Conservation (phyloP, 2,113 vertebrate species). For the Tetraodon nigroviridis region DNA sequence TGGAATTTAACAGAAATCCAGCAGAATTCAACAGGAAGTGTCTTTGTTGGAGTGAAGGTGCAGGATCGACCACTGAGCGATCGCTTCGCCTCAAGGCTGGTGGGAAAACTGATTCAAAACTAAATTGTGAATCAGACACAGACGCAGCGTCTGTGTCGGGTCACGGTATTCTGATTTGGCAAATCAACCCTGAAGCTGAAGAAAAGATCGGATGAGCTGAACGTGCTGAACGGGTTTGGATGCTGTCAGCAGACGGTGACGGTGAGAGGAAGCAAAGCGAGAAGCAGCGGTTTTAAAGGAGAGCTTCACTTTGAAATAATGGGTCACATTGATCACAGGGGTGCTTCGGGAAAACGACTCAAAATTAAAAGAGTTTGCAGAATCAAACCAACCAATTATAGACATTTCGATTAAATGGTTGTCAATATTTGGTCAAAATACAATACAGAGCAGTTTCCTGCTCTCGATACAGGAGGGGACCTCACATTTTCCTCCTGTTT, state of each 20-base stretch:
- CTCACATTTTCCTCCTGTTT: conserved; percentile 41
- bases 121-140: too few species aligned
- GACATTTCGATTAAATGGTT: conserved; percentile 67
- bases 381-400: conserved; percentile 77
- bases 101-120: conserved; percentile 22
- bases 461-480: conserved; percentile 33
- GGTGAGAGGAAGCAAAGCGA: conserved; percentile 30
- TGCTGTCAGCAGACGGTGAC: conserved; percentile 18
- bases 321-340: conserved; percentile 5
- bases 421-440: conserved; percentile 60
- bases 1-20: too few species aligned
- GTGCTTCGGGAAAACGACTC: conserved; percentile 13
- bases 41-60: conserved; percentile 3
- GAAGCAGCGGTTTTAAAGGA: conserved; percentile 2
- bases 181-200: conserved; percentile 53
- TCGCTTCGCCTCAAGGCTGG: not conserved
- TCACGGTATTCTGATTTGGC: conserved; percentile 62
- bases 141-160: not conserved
- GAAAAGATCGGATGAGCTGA: conserved; percentile 17
- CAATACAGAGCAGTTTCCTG: conserved; percentile 36
- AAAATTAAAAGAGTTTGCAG: conserved; percentile 71
- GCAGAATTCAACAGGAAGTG: not conserved
- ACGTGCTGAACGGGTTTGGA: conserved; percentile 5
- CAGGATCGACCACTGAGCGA: conserved; percentile 1
- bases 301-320: conserved; percentile 44